These are phyloP conservation scores for Harpegnathos saltator DNA, from an alignment of 1,140 invertebrate species.

Conservation along the genomic window DNA sequence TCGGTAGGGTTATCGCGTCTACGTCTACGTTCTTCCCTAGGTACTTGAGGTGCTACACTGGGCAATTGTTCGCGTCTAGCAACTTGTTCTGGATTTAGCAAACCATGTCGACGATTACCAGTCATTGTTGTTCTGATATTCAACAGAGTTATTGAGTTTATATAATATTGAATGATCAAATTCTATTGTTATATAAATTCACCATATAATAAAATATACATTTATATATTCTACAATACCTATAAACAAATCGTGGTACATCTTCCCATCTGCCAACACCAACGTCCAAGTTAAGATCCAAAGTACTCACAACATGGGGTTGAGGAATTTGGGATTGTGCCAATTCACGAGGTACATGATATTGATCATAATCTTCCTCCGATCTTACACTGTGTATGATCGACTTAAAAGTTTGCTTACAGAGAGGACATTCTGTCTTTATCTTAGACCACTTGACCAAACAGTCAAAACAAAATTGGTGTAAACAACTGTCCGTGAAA, in stretches of 20 bases:
- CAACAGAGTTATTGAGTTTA: background rate
- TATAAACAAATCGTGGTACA: slow-evolving; percentile 72
- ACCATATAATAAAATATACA: slow-evolving; percentile 18
- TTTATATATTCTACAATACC: slow-evolving; percentile 60
- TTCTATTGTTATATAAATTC: slow-evolving; percentile 1
- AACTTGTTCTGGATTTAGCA: slow-evolving; percentile 76
- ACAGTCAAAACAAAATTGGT: slow-evolving; percentile 97
- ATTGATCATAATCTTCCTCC: slow-evolving; percentile 95
- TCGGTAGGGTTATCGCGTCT: slow-evolving; percentile 78
- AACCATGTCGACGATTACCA: slow-evolving; percentile 66
- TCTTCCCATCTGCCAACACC: slow-evolving; percentile 50
- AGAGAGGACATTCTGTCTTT: slow-evolving; percentile 97
- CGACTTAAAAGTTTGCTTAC: slow-evolving; percentile 95
- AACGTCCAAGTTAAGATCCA: slow-evolving; percentile 72
- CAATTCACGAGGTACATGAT: slow-evolving; percentile 87
- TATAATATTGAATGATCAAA: background rate
- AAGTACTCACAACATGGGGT: slow-evolving; percentile 60
- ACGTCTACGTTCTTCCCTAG: slow-evolving; percentile 72
- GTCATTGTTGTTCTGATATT: slow-evolving; percentile 78
- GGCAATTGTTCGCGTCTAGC: slow-evolving; percentile 77
- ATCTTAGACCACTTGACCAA: slow-evolving; percentile 98
- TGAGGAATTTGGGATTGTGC: slow-evolving; percentile 60
- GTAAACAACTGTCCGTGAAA: slow-evolving; percentile 96
- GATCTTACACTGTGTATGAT: slow-evolving; percentile 97
- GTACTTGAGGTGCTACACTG: slow-evolving; percentile 67